phyloP scores from a whole-genome alignment of 2,113 vertebrate species.

The Thalassoma bifasciatum region DNA sequence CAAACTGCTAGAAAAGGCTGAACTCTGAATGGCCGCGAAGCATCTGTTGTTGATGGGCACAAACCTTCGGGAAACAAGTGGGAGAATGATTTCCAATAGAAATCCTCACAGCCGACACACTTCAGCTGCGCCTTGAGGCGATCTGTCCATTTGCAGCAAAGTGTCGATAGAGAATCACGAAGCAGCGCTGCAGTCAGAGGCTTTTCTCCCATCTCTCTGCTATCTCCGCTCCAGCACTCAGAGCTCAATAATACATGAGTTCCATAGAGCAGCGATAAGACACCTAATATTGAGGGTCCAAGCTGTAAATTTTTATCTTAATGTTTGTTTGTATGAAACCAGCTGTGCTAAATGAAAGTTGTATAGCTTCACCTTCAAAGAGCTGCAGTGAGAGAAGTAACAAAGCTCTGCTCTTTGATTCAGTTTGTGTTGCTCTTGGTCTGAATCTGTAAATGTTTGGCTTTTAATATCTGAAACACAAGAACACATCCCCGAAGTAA shows the following conservation, averaged over 20 bases:
- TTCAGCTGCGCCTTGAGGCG: slow-evolving; percentile 60
- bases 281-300: slow-evolving; percentile 16
- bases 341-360: slow-evolving; percentile 7
- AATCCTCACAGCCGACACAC: slow-evolving; percentile 67
- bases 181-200: slow-evolving; percentile 26
- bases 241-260: slow-evolving; percentile 33
- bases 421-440: slow-evolving; percentile 18
- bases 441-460: slow-evolving; percentile 13
- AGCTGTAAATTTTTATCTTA: slow-evolving; percentile 4
- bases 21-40: slow-evolving; percentile 44
- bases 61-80: slow-evolving; percentile 68
- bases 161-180: slow-evolving; percentile 59
- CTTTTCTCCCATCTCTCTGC: slow-evolving; percentile 21
- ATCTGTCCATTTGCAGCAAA: slow-evolving; percentile 59
- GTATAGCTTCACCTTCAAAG: slow-evolving; percentile 14
- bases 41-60: slow-evolving; percentile 62
- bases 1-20: slow-evolving; percentile 27
- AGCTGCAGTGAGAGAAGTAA: slow-evolving; percentile 2
- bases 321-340: slow-evolving; percentile 28
- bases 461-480: not conserved
- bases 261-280: slow-evolving; percentile 27
- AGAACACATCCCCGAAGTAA: slow-evolving; percentile 2
- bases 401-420: slow-evolving; percentile 28
- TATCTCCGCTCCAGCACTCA: slow-evolving; percentile 25
- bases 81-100: slow-evolving; percentile 79